Conservation (phyloP, 2,797 vertebrate species). For the Chlorospingus semifuscus region DNA sequence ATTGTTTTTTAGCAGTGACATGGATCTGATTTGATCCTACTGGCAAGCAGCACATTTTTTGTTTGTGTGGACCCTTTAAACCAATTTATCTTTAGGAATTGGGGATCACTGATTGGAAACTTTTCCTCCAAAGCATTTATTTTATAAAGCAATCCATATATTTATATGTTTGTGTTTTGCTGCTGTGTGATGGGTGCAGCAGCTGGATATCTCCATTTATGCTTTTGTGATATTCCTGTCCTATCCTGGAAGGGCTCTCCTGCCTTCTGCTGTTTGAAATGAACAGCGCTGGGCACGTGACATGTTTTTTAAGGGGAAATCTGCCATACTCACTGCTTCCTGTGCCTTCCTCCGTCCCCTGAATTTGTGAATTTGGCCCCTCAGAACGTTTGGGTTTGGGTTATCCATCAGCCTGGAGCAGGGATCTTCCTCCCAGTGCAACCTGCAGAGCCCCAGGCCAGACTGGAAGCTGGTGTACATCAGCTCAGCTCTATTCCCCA, state of each 20-base stretch:
- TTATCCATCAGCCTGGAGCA: background rate
- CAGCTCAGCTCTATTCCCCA: background rate
- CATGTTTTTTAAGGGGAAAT: background rate
- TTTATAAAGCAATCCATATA: background rate
- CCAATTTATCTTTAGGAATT: background rate
- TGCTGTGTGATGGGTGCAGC: background rate
- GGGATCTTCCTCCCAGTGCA: background rate
- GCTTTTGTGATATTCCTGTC: background rate
- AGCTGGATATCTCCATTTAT: background rate
- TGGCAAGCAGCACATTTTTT: background rate
- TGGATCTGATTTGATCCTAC: background rate
- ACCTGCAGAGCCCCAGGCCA: background rate
- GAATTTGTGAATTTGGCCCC: background rate
- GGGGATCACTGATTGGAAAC: background rate
- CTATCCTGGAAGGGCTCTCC: background rate
- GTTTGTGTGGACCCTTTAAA: background rate
- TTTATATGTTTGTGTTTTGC: background rate
- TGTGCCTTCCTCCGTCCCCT: background rate
- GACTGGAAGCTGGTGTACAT: background rate
- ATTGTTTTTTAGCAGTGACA: background rate
- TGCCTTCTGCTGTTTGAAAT: background rate
- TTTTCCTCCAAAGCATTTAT: background rate
- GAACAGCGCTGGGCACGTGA: background rate
- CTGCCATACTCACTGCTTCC: rapidly evolving
- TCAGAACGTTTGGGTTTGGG: background rate